These are phyloP conservation scores for Carterocephalus palaemon DNA, from an alignment of 2,888 invertebrate genomes.

Conservation along the genomic window DNA sequence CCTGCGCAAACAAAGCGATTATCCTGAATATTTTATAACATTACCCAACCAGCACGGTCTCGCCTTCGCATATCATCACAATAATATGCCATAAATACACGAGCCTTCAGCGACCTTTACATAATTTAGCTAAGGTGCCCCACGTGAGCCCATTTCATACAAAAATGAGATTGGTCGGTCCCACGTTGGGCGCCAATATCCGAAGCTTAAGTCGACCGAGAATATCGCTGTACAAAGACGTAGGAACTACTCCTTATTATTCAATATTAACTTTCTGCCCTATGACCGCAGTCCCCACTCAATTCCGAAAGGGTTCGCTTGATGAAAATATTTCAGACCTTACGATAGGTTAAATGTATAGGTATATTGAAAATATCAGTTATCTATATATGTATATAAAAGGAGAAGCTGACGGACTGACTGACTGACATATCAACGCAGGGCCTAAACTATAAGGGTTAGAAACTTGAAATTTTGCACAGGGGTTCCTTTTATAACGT, in stretches of 20 bases:
- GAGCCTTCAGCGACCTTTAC: conserved; percentile 12
- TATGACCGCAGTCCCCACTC: conserved; percentile 7
- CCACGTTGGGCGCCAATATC: conserved; percentile 32
- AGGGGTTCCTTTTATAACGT: too few relatives aligned
- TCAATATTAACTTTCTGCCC: conserved; percentile 17
- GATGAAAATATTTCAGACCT: neutral
- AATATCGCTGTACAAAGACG: conserved; percentile 12
- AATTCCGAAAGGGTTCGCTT: conserved; percentile 12
- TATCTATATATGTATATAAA: too few relatives aligned
- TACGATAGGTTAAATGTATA: too few relatives aligned
- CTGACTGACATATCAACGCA: too few relatives aligned
- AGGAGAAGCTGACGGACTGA: too few relatives aligned
- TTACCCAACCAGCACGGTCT: neutral
- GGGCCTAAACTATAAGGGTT: too few relatives aligned
- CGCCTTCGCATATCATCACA: conserved; percentile 3
- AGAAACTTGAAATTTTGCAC: too few relatives aligned
- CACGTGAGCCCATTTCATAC: neutral
- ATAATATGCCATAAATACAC: conserved; percentile 7
- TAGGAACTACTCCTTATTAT: conserved; percentile 11
- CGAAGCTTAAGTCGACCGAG: conserved; percentile 10
- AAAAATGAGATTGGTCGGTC: conserved; percentile 13
- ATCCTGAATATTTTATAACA: neutral
- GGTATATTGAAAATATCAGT: too few relatives aligned
- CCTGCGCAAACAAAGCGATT: neutral
- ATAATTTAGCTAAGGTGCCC: conserved; percentile 8